Conservation (phyloP, 2,113 vertebrate genomes). For the Mirza zaza region DNA sequence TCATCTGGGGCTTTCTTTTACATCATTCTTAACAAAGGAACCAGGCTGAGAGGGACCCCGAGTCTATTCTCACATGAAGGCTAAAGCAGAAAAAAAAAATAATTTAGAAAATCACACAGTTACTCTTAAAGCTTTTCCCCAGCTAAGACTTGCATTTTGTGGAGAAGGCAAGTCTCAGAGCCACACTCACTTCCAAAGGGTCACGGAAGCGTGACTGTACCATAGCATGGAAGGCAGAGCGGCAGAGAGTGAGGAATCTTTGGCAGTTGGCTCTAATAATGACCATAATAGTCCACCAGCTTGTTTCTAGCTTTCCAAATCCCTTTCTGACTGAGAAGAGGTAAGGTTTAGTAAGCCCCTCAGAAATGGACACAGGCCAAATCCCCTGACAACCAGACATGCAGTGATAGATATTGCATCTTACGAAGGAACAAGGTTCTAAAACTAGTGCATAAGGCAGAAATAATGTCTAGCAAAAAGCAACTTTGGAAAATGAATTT, state of each 20-base stretch:
- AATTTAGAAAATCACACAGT: not conserved
- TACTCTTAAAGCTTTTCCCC: not conserved
- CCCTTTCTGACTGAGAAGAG: not conserved
- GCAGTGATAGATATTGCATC: not conserved
- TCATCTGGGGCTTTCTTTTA: not conserved
- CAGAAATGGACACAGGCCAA: not conserved
- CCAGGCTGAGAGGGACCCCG: not conserved
- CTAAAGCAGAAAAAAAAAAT: not conserved
- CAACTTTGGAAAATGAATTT: not conserved
- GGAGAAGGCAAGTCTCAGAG: not conserved
- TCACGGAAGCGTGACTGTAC: not conserved
- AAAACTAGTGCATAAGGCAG: not conserved
- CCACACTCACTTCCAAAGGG: not conserved
- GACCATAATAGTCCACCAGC: not conserved
- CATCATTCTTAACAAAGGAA: not conserved
- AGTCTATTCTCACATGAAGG: not conserved
- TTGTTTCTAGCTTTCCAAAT: not conserved
- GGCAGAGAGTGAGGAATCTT: not conserved
- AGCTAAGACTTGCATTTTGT: not conserved
- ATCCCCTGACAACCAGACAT: not conserved
- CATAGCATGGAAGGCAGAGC: not conserved
- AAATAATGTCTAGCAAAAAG: not conserved
- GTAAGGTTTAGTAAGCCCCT: not conserved
- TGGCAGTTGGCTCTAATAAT: not conserved
- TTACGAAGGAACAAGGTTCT: not conserved